Percentiles rank a stretch among this genome's conserved stretches.
Conservation (phyloP, 2,797 vertebrate genomes). For the Microctenopoma stevenorrisi region DNA sequence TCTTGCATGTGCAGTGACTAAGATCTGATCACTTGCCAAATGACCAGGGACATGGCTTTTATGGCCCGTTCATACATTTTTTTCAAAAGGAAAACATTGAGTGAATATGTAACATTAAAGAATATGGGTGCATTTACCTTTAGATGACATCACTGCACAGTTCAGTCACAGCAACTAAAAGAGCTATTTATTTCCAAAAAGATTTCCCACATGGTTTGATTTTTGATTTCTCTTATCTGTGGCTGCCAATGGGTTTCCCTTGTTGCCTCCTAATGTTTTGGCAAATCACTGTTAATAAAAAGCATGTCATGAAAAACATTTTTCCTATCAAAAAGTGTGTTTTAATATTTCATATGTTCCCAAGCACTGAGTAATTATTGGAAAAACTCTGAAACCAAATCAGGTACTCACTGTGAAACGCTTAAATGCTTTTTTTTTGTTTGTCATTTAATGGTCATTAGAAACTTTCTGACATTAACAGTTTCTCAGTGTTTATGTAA, state of each 20-base stretch:
- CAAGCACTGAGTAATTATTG: constrained; percentile 32
- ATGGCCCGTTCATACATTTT: constrained; percentile 62
- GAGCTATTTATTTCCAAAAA: constrained; percentile 25
- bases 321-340: constrained; percentile 26
- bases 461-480: background rate
- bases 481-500: background rate
- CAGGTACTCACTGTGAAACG: constrained; percentile 23
- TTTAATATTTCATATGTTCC: constrained; percentile 47
- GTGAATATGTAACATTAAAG: constrained; percentile 51
- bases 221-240: background rate
- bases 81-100: constrained; percentile 46
- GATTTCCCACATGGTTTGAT: background rate
- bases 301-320: constrained; percentile 38
- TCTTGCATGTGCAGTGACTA: constrained; percentile 41
- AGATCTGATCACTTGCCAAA: constrained; percentile 70
- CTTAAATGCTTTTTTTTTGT: constrained; percentile 11
- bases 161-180: constrained; percentile 42
- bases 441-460: background rate
- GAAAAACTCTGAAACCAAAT: constrained; percentile 32
- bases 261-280: constrained; percentile 33
- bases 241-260: constrained; percentile 20
- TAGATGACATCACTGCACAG: constrained; percentile 45
- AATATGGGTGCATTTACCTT: constrained; percentile 39
- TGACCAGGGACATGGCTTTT: constrained; percentile 57
- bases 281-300: constrained; percentile 29